phyloP scores from a whole-genome alignment of 2,797 vertebrate genomes.

The Rhynchonycteris naso region DNA sequence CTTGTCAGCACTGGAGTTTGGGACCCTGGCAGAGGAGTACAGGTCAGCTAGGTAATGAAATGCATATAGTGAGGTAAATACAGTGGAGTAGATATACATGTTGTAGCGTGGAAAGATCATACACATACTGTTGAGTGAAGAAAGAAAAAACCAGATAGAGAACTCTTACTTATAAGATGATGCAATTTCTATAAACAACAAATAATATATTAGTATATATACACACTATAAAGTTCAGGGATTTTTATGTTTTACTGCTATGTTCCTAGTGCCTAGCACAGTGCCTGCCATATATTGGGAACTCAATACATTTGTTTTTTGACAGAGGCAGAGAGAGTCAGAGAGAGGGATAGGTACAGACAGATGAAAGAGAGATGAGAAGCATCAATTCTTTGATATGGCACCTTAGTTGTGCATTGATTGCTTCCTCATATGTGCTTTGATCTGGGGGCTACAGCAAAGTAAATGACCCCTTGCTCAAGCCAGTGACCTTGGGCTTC shows the following conservation, averaged over 20 bases:
- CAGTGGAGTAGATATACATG: background rate
- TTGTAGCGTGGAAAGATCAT: background rate
- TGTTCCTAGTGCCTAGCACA: background rate
- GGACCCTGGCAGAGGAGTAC: background rate
- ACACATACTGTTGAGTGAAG: background rate
- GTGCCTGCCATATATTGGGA: background rate
- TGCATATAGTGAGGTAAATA: background rate
- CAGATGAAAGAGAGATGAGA: too few relatives aligned
- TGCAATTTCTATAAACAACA: background rate
- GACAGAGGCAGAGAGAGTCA: too few relatives aligned
- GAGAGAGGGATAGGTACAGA: too few relatives aligned
- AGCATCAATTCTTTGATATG: too few relatives aligned
- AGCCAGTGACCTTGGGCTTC: too few relatives aligned
- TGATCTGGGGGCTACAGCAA: too few relatives aligned
- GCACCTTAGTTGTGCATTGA: too few relatives aligned
- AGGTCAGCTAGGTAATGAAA: background rate
- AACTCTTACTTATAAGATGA: background rate
- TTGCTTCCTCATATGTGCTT: too few relatives aligned
- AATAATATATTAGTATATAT: background rate
- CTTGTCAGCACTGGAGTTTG: background rate
- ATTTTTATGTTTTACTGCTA: background rate
- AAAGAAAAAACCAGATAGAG: background rate
- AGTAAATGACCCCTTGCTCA: too few relatives aligned
- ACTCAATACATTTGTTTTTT: background rate
- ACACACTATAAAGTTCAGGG: background rate